Base-by-base conservation (phyloP, 1,140 invertebrate genomes). In the Lepidotrigona ventralis region DNA sequence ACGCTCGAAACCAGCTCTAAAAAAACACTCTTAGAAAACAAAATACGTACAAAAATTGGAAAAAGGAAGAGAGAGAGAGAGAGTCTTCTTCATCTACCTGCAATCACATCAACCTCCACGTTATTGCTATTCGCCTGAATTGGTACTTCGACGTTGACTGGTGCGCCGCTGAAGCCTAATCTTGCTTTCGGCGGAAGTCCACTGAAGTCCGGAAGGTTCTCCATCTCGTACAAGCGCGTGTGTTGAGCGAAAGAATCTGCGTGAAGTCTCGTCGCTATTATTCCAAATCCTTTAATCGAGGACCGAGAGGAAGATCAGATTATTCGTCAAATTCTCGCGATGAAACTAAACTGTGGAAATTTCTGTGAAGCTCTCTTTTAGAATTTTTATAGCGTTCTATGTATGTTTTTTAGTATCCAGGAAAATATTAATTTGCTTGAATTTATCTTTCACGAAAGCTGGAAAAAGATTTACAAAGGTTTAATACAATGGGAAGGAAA, bases 241-340 rank as follows among this genome's bases (percentile, higher is more conserved):
- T 88, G 79, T 17, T 85, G 83, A 1, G 87, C 83, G 51, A 87
- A 88, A 4, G 70, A 66, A 17, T 88, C 85, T 1, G 82, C 87
- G 66, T 88, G 83, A 17, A 88, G 60, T 11, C 87, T 68, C 17
- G 87, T 88, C 9, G 86, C 68, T 60, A 88, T 80, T 51, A 88
- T 87, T 0, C 86, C 86, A 53, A 83, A 77, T 15, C 85, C 85
- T 21, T 87, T 0, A 8, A 46, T 46, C 11, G 23, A n/a, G 12
- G 11, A 12, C 23, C 23, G 3, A 60, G 58, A 60, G n/a, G 14
- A 60, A 60, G 23, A 12, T 14, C 1, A 4, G n/a, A n/a, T n/a
- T 60, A 60, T 60, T n/a, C 12, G 23, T 60, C 4, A 11, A n/a
- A 60, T 60, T 3, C 14, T 60, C n/a, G n/a, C 3, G 58, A 14